phyloP scores from a whole-genome alignment of 2,113 vertebrate species.

The Takifugu flavidus region DNA sequence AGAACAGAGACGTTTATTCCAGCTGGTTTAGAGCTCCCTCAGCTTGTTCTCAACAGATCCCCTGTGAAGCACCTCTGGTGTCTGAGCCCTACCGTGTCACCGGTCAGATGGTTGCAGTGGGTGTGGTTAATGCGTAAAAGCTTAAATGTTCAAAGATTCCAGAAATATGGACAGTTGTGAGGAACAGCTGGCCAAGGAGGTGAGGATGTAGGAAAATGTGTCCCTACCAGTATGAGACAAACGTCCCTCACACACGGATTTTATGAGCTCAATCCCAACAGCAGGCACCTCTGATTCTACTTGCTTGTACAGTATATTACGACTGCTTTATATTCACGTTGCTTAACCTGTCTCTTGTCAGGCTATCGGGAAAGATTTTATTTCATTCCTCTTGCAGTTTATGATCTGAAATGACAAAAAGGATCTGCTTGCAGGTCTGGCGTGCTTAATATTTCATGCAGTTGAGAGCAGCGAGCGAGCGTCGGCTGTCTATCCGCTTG shows the following conservation, averaged over 20 bases:
- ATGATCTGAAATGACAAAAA: slow-evolving; percentile 25
- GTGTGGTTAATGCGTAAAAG: too few relatives aligned
- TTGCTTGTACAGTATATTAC: slow-evolving; percentile 1
- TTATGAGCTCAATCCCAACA: slow-evolving; percentile 29
- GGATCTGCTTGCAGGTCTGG: not conserved
- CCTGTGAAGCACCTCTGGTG: too few relatives aligned
- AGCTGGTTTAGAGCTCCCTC: too few relatives aligned
- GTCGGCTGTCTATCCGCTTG: slow-evolving; percentile 14
- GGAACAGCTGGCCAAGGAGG: too few relatives aligned
- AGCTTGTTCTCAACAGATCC: too few relatives aligned
- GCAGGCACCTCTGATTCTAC: not conserved
- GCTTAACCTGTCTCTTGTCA: not conserved
- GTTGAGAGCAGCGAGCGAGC: slow-evolving; percentile 26
- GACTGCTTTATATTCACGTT: not conserved
- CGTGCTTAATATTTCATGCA: slow-evolving; percentile 12
- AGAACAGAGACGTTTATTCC: too few relatives aligned
- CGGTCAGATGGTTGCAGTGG: too few relatives aligned
- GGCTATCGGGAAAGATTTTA: slow-evolving; percentile 11
- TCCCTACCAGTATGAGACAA: slow-evolving; percentile 15
- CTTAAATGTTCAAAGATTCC: too few relatives aligned
- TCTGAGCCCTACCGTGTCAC: too few relatives aligned
- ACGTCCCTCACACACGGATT: slow-evolving; percentile 9
- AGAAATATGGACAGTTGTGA: too few relatives aligned
- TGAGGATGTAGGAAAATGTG: too few relatives aligned
- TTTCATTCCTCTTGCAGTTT: slow-evolving; percentile 10